A percentile compares a stretch with the other conserved stretches of the same genome.
These are phyloP conservation scores for Tenthredo livida DNA, from an alignment of 2,888 invertebrate genomes.

Conservation along the genomic window DNA sequence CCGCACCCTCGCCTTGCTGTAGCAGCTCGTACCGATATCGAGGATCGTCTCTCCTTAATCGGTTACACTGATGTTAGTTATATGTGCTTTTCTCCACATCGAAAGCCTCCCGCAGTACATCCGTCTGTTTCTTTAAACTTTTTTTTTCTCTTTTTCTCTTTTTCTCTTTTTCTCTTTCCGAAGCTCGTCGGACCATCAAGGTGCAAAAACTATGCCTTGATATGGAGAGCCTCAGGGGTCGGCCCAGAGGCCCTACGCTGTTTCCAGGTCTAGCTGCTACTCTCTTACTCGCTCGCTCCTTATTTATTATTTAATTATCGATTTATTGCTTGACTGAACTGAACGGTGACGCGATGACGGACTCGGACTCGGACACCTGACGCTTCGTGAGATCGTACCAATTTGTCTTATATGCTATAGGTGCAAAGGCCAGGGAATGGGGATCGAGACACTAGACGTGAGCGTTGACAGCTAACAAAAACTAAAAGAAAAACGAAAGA, in stretches of 20 bases:
- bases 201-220: constrained; percentile 43
- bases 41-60: constrained; percentile 42
- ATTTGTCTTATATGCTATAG: constrained; percentile 39
- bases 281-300: constrained; percentile 62
- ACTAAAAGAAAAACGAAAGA: neutral
- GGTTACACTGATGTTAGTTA: constrained; percentile 24
- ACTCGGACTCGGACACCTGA: constrained; percentile 62
- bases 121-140: neutral
- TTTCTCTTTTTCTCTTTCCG: neutral
- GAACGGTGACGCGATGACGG: constrained; percentile 60
- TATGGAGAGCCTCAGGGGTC: constrained; percentile 47
- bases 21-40: neutral
- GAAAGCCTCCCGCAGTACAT: constrained; percentile 27
- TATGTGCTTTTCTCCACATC: neutral
- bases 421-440: neutral
- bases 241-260: constrained; percentile 12
- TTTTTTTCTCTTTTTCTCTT: neutral
- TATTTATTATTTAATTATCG: constrained; percentile 75
- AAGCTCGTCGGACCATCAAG: neutral
- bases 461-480: neutral
- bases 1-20: constrained; percentile 19
- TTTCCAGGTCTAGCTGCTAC: neutral
- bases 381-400: constrained; percentile 43
- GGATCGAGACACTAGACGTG: constrained; percentile 22
- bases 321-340: constrained; percentile 67